Evolutionary conservation across 64 coral and sea anemone species (phyloP).

Genomic region (Porites australiensis): DNA sequence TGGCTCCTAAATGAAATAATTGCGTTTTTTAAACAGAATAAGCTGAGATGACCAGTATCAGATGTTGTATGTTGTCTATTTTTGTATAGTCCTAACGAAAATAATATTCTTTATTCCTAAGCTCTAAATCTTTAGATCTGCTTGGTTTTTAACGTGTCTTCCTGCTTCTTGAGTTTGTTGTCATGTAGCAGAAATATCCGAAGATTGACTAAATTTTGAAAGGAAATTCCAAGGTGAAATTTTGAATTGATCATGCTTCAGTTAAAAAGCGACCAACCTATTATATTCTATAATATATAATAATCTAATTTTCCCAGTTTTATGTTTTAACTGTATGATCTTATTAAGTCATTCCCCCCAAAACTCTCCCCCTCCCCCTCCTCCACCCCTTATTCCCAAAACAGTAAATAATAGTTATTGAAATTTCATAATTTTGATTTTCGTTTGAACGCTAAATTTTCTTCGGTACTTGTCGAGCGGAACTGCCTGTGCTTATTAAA

Average conservation of each 20-base stretch:
- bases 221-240: too few species aligned
- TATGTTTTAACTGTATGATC: too few species aligned
- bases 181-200: too few species aligned
- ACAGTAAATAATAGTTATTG: neutral
- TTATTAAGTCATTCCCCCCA: neutral
- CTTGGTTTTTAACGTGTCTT: neutral
- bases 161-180: neutral
- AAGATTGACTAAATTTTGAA: too few species aligned
- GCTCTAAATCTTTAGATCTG: neutral
- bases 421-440: neutral
- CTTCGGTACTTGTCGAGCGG: neutral
- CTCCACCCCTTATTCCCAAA: neutral
- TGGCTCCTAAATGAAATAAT: neutral
- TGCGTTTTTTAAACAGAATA: slow-evolving; percentile 9
- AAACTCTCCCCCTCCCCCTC: too few species aligned
- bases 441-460: neutral
- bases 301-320: too few species aligned
- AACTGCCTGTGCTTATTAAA: too few species aligned
- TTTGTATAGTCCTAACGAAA: neutral
- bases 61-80: slow-evolving; percentile 40
- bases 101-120: neutral
- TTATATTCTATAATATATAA: too few species aligned
- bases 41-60: slow-evolving; percentile 12
- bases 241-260: too few species aligned
- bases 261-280: too few species aligned